Conservation (phyloP, 2,797 vertebrate genomes). For the Coregonus ussuriensis region DNA sequence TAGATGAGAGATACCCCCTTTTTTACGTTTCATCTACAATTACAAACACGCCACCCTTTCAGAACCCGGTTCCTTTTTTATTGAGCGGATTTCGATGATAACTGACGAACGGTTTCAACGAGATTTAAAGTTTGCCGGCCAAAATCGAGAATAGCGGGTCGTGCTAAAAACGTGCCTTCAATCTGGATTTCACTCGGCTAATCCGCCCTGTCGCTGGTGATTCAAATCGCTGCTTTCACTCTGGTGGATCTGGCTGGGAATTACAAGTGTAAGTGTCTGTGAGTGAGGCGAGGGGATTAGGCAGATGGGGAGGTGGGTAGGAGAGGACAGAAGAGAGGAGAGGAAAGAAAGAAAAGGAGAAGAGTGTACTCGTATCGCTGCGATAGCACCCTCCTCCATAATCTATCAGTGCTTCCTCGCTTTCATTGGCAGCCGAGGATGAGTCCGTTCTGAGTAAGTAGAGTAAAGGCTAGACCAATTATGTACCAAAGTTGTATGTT, state of each 20-base stretch:
- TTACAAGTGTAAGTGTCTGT: slow-evolving; percentile 80
- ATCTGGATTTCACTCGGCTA: slow-evolving; percentile 66
- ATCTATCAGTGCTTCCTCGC: slow-evolving; percentile 2
- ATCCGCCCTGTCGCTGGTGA: slow-evolving; percentile 68
- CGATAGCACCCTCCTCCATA: slow-evolving; percentile 29
- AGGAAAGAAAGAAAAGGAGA: not conserved
- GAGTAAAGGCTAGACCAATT: no score
- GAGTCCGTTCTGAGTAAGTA: not conserved
- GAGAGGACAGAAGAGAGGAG: slow-evolving; percentile 4
- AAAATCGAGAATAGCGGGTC: slow-evolving; percentile 31
- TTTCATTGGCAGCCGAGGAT: not conserved
- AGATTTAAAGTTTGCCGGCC: slow-evolving; percentile 28
- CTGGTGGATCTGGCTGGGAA: slow-evolving; percentile 69
- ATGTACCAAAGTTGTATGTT: no score
- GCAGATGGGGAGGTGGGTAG: slow-evolving; percentile 12
- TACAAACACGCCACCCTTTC: slow-evolving; percentile 34
- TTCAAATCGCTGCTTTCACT: slow-evolving; percentile 73
- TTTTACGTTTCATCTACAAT: slow-evolving; percentile 53
- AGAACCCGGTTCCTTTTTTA: slow-evolving; percentile 18
- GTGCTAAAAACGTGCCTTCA: slow-evolving; percentile 59
- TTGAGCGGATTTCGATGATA: slow-evolving; percentile 51
- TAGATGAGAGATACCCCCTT: slow-evolving; percentile 30
- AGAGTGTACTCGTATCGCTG: not conserved
- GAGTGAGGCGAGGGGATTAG: slow-evolving; percentile 74
- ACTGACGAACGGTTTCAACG: slow-evolving; percentile 14